Percentiles rank a stretch among this genome's conserved stretches.
Evolutionary conservation across 2,113 vertebrate genomes (phyloP).

Genomic region (Sceloporus tristichus): DNA sequence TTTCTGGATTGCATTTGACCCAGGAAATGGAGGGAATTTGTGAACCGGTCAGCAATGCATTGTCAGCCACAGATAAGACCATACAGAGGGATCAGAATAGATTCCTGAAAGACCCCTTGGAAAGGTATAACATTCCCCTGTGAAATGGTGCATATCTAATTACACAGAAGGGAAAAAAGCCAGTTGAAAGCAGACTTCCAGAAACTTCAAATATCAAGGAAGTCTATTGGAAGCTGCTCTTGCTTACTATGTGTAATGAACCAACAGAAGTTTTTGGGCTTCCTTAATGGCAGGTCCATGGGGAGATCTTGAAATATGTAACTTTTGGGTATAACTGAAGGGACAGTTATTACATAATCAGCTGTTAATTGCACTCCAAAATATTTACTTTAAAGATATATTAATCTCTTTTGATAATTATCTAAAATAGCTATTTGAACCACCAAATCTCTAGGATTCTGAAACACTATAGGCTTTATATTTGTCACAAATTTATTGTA

Average conservation of each 20-base stretch:
- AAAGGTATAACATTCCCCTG: no score
- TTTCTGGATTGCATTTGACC: no score
- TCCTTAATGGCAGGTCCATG: background rate
- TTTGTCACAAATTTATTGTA: background rate
- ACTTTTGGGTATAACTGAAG: background rate
- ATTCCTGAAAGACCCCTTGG: no score
- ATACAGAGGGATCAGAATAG: background rate
- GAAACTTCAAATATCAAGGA: background rate
- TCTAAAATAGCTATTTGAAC: background rate
- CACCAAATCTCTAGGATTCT: background rate
- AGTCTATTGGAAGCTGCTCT: background rate
- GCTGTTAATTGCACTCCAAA: background rate
- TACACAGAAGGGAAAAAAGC: no score
- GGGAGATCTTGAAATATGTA: background rate
- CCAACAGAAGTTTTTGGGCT: background rate
- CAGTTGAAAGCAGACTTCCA: background rate
- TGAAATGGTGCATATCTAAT: no score
- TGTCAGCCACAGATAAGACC: background rate
- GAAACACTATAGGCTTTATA: background rate
- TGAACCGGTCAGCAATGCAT: no score
- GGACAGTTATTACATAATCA: background rate
- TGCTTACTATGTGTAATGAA: background rate
- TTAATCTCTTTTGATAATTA: background rate
- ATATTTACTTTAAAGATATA: background rate
- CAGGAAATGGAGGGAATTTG: no score